Evolutionary conservation across 2,888 invertebrate species (phyloP), one percentile per base, ranked within the genome.

Genomic region (Lasioglossum figueresi): DNA sequence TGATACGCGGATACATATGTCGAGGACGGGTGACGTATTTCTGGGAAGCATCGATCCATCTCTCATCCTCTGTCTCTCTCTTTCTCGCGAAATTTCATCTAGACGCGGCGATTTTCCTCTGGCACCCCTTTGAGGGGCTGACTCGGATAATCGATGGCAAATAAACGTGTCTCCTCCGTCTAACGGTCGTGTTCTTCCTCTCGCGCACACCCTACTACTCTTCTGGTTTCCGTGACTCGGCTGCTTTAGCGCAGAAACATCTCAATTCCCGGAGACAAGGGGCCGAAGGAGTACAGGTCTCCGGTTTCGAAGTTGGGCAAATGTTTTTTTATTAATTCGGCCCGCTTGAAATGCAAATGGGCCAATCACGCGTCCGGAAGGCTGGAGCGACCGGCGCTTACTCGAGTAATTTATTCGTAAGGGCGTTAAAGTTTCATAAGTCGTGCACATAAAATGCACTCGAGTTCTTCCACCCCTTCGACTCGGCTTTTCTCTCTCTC

Each of bases 361-460:
- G 37, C 88, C 91, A 87, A 91, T 91, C 91, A 87, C 85, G 84
- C 88, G 86, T 88, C 87, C 86, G 87, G 85, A 84, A 85, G 82
- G 81, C 85, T 83, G 72, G 76, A 85, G 85, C 85, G 84, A 59
- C 76, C 85, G 84, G 76, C 89, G 90, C 90, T 91, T 91, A 91
- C 88, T 82, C 90, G 89, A 88, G 91, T 91, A 92, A 92, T 89
- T 92, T 92, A 92, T 92, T 92, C 92, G 89, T 87, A 89, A 86
- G 91, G 87, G 89, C 89, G 92, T 92, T 92, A 92, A 94, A 93
- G 93, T 94, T 94, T 94, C 92, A 94, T 92, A 93, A 92, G 94
- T 92, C 92, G 93, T 91, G 92, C 92, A 91, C 92, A 92, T 93
- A 93, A 93, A 94, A 93, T 89, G 92, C 92, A 89, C 90, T 90